Evolutionary conservation across 1,140 invertebrate species (phyloP).

Genomic region (Marisa cornuarietis): DNA sequence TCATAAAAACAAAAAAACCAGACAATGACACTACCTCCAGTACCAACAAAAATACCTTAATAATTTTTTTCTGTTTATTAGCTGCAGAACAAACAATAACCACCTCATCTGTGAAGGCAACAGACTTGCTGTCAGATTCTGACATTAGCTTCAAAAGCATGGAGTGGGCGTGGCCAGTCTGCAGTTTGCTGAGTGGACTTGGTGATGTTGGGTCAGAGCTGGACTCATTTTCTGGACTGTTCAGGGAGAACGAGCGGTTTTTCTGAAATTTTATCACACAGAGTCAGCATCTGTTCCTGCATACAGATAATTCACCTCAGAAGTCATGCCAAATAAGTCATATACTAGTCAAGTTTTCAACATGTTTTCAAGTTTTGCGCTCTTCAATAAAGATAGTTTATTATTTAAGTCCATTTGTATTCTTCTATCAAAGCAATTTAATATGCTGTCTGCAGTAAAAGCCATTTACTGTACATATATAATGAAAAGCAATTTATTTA

Average conservation of each 20-base stretch:
- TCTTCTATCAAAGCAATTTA: too few relatives aligned
- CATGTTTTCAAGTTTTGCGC: too few relatives aligned
- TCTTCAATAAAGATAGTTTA: too few relatives aligned
- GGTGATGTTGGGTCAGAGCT: conserved; percentile 29
- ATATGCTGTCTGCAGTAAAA: too few relatives aligned
- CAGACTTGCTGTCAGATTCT: conserved; percentile 92
- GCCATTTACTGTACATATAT: too few relatives aligned
- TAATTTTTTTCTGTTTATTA: not conserved
- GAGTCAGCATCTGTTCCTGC: not conserved
- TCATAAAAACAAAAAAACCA: not conserved
- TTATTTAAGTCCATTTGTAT: too few relatives aligned
- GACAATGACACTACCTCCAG: not conserved
- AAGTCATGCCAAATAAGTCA: too few relatives aligned
- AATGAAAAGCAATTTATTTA: too few relatives aligned
- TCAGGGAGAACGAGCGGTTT: conserved; percentile 25
- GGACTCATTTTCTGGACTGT: not conserved
- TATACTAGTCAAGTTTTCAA: too few relatives aligned
- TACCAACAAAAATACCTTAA: not conserved
- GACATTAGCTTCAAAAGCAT: conserved; percentile 93
- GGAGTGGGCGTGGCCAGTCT: conserved; percentile 76
- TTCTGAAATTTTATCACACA: not conserved
- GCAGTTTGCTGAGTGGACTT: conserved; percentile 67
- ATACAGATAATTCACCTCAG: too few relatives aligned
- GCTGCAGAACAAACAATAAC: too few relatives aligned
- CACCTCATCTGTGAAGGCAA: conserved; percentile 81